Base-by-base conservation (phyloP, 2,888 invertebrate species). In the Sesia apiformis region DNA sequence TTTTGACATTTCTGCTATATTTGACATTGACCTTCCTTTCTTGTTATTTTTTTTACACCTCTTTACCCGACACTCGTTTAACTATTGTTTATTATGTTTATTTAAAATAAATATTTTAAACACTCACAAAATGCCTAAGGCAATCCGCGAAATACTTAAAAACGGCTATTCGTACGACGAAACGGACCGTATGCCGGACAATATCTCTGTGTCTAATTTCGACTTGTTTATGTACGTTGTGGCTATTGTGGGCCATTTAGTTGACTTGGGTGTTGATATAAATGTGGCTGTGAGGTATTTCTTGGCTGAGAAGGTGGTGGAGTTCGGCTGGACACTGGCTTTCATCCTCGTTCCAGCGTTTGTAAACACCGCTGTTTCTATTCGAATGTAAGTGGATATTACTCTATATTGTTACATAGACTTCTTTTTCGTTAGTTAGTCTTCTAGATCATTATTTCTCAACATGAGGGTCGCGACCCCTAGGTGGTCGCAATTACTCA, bases 271-370 rank as follows among this genome's bases (percentile, higher is more conserved):
- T 8, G 79, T 94, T 43, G 95, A 95, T 83, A 90, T 93, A 49
- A 94, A 94, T 75, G 82, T 95, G 40, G 94, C 94, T 7, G 89
- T 92, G 58, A 87, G 91, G 69, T 94, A 94, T 71, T 92, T 90
- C 60, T 65, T 90, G 57, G 84, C 86, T 39, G 74, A 78, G 7
- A 87, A 91, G 67, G 80, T 89, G 60, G 81, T 83, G 53, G 93
- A 93, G 76, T 95, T 94, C 69, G 85, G 90, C 39, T 91, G 93
- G 80, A 95, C 95, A 1, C 73, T 94, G 51, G 90, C 89, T 42
- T 94, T 95, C 69, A 93, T 95, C 61, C 82, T 94, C 52, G 75
- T 94, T 63, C 95, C 95, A 52, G 94, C 95, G 0, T 86, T 95
- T 60, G 92, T 95, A 40, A 95, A 94, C 74, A 94, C 94, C 6